Base-by-base conservation (phyloP, 2,113 vertebrate species). In the Anseranas semipalmata region DNA sequence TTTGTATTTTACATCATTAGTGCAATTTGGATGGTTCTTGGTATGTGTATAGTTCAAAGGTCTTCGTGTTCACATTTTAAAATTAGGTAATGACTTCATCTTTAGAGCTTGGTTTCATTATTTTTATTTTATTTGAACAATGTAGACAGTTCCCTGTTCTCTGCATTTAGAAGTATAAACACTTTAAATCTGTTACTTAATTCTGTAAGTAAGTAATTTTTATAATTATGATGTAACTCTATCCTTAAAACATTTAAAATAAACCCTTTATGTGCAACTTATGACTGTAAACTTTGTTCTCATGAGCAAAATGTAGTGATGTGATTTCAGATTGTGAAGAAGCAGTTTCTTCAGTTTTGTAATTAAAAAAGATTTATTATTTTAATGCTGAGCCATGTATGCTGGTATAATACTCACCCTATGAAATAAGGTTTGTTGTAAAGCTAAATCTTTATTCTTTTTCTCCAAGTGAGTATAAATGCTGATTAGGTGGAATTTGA, bases 141-240 rank as follows among this genome's bases (percentile, higher is more conserved):
- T 98, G 98, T 99, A 99, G 98, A 98, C 98, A 98, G 98, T 98
- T 98, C 97, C 97, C 98, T 98, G 98, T 98, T 98, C 98, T 98
- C 98, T 99, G 98, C 98, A 98, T 99, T 98, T 99, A 98, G 98
- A 98, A 98, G 97, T 98, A 98, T 98, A 98, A 98, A 98, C 98
- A 98, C 98, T 98, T 98, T 97, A 98, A 98, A 98, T 97, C 98
- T 99, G 98, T 99, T 98, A 97, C 97, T 97, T 97, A 98, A 98
- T 98, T 98, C 98, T 99, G 98, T 98, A 99, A 98, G 98, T 98
- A 99, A 98, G 98, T 99, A 98, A 98, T 99, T 99, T 99, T 99
- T 99, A 98, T 99, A 98, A 98, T 98, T 98, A 98, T 99, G 98
- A 98, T 99, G 98, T 99, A 98, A 98, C 98, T 98, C 98, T 99